These are phyloP conservation scores for Parotocinclus haroldoi DNA, from an alignment of 2,797 vertebrate genomes.

Conservation along the genomic window DNA sequence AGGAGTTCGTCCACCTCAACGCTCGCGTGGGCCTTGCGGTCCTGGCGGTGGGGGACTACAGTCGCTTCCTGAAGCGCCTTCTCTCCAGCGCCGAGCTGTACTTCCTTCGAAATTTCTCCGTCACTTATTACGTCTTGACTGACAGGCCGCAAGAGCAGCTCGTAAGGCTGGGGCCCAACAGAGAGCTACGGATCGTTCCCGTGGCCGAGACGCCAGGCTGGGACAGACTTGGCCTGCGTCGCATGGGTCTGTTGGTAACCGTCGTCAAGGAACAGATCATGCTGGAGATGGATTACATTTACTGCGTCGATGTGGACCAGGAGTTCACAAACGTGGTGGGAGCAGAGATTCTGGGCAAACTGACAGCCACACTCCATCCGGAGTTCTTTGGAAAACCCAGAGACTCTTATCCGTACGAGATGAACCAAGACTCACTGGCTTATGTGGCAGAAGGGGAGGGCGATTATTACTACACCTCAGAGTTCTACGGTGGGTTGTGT, in stretches of 20 bases:
- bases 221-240: conserved; percentile 56
- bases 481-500: conserved; percentile 70
- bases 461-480: conserved; percentile 75
- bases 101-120: conserved; percentile 69
- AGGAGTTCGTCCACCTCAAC: conserved; percentile 42
- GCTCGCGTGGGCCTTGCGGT: conserved; percentile 56
- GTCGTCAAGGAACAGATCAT: conserved; percentile 56
- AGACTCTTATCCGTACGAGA: conserved; percentile 56
- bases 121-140: conserved; percentile 78
- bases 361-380: conserved; percentile 72
- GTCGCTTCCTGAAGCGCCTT: conserved; percentile 62
- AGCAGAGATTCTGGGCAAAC: conserved; percentile 68
- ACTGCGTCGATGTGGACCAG: conserved; percentile 69
- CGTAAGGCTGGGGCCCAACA: conserved; percentile 55
- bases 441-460: conserved; percentile 59
- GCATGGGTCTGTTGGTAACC: conserved; percentile 61
- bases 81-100: conserved; percentile 69
- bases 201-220: conserved; percentile 63
- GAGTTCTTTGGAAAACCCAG: conserved; percentile 56
- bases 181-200: conserved; percentile 61
- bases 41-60: conserved; percentile 68
- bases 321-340: conserved; percentile 70
- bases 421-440: conserved; percentile 48
- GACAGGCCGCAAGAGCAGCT: conserved; percentile 61
- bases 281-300: conserved; percentile 67